Conservation (phyloP, 2,113 vertebrate genomes). For the Cyphomyrus discorhynchus region DNA sequence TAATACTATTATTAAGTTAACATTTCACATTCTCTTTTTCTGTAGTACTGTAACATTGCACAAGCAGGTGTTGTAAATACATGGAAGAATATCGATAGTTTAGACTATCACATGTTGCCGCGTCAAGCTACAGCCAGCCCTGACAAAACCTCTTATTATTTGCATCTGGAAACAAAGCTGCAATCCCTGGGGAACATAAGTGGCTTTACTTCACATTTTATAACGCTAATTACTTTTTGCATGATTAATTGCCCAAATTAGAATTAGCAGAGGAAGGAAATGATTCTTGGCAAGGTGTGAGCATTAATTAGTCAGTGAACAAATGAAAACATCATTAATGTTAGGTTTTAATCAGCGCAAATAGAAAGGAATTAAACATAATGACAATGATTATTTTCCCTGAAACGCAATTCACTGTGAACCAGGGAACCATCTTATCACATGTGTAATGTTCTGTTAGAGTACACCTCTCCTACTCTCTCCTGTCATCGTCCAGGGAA, state of each 20-base stretch:
- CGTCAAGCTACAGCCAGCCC: slow-evolving; percentile 51
- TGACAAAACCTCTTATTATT: slow-evolving; percentile 53
- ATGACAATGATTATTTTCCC: slow-evolving; percentile 51
- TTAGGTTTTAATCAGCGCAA: slow-evolving; percentile 59
- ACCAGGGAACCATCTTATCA: slow-evolving; percentile 4
- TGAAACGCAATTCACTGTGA: slow-evolving; percentile 7
- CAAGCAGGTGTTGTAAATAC: slow-evolving; percentile 44
- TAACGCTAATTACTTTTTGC: slow-evolving; percentile 67
- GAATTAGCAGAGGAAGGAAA: slow-evolving; percentile 62
- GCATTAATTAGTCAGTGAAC: slow-evolving; percentile 61
- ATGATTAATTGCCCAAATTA: slow-evolving; percentile 74
- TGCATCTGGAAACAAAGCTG: slow-evolving; percentile 58
- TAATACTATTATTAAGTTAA: not conserved
- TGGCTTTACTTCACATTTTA: slow-evolving; percentile 65
- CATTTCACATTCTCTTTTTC: slow-evolving; percentile 18
- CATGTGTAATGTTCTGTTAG: not conserved
- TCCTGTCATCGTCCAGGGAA: not conserved
- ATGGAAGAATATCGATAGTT: slow-evolving; percentile 49
- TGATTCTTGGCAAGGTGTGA: slow-evolving; percentile 66
- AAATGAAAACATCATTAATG: slow-evolving; percentile 65
- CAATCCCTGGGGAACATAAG: slow-evolving; percentile 55
- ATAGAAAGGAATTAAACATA: slow-evolving; percentile 59
- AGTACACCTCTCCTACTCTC: not conserved
- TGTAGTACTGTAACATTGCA: slow-evolving; percentile 50
- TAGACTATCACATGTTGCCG: slow-evolving; percentile 48